phyloP scores from a whole-genome alignment of 2,113 vertebrate genomes.

The Myotis lucifugus region DNA sequence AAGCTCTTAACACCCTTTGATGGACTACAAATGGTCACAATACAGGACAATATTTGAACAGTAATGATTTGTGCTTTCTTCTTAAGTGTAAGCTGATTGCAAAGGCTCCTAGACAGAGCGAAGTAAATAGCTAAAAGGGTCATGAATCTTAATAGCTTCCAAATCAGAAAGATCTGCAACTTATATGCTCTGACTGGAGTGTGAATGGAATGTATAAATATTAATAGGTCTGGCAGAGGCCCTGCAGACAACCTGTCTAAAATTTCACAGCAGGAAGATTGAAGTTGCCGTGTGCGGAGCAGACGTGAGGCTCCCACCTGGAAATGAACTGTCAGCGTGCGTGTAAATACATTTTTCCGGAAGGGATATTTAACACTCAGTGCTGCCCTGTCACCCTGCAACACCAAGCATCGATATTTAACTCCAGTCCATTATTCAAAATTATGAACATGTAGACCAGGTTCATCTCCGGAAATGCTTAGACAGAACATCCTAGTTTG shows the following conservation, averaged over 20 bases:
- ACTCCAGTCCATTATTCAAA: slow-evolving; percentile 44
- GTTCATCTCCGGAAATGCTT: neutral
- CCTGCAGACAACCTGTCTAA: slow-evolving; percentile 84
- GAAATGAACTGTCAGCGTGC: slow-evolving; percentile 86
- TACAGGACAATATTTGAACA: slow-evolving; percentile 85
- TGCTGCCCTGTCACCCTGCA: neutral
- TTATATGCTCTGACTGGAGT: slow-evolving; percentile 83
- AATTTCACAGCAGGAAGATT: slow-evolving; percentile 85
- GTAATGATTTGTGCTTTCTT: slow-evolving; percentile 86
- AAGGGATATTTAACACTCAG: slow-evolving; percentile 75
- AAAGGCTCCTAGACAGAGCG: slow-evolving; percentile 68
- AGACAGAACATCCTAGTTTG: neutral
- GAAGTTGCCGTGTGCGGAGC: slow-evolving; percentile 73
- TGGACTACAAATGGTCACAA: slow-evolving; percentile 77
- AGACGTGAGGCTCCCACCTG: slow-evolving; percentile 77
- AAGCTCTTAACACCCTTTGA: slow-evolving; percentile 83
- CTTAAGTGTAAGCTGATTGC: slow-evolving; percentile 85
- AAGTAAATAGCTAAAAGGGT: slow-evolving; percentile 85
- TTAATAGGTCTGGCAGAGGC: slow-evolving; percentile 83
- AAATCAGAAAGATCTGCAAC: slow-evolving; percentile 87
- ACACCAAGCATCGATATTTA: neutral
- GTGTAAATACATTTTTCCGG: slow-evolving; percentile 80
- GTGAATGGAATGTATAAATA: slow-evolving; percentile 87
- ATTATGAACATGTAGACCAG: neutral
- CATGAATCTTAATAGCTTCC: slow-evolving; percentile 89